These are phyloP conservation scores for Scleropages formosus DNA, from an alignment of 2,797 vertebrate species.

Conservation along the genomic window DNA sequence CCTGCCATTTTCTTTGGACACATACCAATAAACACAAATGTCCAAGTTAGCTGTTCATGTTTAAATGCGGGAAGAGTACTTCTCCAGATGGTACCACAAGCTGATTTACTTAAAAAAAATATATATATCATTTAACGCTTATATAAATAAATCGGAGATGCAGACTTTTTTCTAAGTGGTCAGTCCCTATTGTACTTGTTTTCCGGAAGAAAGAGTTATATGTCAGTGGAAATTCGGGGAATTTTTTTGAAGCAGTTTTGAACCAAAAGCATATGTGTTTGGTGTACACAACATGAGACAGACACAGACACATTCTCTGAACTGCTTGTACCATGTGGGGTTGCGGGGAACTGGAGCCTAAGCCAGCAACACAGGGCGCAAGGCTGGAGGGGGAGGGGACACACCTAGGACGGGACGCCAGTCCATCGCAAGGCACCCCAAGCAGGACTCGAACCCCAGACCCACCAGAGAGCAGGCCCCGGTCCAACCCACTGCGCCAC, in stretches of 20 bases:
- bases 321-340: too few relatives aligned
- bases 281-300: not conserved
- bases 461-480: too few relatives aligned
- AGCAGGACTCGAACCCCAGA: too few relatives aligned
- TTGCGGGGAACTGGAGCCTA: too few relatives aligned
- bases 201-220: constrained; percentile 13
- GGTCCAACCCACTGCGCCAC: too few relatives aligned
- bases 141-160: not conserved
- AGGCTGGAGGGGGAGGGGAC: too few relatives aligned
- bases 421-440: too few relatives aligned
- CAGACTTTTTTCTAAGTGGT: constrained; percentile 1
- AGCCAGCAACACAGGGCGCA: too few relatives aligned
- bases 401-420: too few relatives aligned
- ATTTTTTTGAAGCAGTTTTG: not conserved
- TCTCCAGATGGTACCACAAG: constrained; percentile 54
- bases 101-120: constrained; percentile 24
- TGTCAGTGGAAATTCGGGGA: not conserved
- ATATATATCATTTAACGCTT: not conserved
- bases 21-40: constrained; percentile 45
- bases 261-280: not conserved
- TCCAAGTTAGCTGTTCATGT: constrained; percentile 38
- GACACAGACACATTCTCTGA: too few relatives aligned
- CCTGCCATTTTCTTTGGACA: constrained; percentile 48
- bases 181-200: not conserved
- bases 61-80: constrained; percentile 49